A percentile compares a stretch with the other conserved stretches of the same genome.
phyloP scores from a whole-genome alignment of 2,888 invertebrate genomes.

The Morinoia aosen region DNA sequence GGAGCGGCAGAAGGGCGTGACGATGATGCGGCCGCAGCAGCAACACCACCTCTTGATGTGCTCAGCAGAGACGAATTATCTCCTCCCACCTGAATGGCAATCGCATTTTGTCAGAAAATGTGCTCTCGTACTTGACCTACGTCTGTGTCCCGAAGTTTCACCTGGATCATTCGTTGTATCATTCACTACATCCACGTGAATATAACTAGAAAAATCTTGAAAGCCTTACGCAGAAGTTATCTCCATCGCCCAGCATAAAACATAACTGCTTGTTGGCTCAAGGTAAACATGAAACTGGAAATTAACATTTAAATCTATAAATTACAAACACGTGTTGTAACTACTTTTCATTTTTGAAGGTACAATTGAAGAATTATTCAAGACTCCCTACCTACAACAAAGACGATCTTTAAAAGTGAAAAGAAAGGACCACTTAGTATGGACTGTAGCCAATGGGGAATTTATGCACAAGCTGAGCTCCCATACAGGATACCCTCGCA shows the following conservation, averaged over 20 bases:
- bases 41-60: background rate
- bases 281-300: background rate
- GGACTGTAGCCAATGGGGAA: no score
- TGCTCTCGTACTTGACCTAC: background rate
- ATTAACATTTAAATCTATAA: background rate
- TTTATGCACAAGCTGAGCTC: no score
- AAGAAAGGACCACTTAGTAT: no score
- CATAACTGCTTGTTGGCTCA: background rate
- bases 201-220: background rate
- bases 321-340: no score
- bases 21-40: background rate
- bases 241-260: background rate
- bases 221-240: background rate
- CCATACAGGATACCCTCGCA: no score
- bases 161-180: background rate
- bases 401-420: no score
- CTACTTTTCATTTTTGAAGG: no score
- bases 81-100: background rate
- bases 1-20: background rate
- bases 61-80: constrained; percentile 21
- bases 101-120: background rate
- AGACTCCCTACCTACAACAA: no score
- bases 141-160: background rate
- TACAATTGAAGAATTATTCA: no score
- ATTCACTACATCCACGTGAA: background rate